phyloP scores from a whole-genome alignment of 2,113 vertebrate species.

The Ia io region DNA sequence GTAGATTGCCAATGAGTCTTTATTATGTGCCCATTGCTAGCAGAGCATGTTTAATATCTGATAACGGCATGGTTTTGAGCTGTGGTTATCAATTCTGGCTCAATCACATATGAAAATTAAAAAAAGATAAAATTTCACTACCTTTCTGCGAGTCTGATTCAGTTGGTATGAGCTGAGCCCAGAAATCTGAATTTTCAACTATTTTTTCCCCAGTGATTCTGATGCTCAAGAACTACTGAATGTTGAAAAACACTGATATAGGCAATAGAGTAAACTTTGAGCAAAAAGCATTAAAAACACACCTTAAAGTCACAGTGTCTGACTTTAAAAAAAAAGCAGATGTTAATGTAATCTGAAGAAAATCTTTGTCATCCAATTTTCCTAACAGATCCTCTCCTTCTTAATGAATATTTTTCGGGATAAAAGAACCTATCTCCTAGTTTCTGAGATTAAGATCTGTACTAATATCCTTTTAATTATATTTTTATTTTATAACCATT shows the following conservation, averaged over 20 bases:
- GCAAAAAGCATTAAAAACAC: neutral
- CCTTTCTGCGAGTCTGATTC: neutral
- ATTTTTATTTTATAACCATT: neutral
- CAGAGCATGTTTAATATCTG: neutral
- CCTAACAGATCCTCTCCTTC: neutral
- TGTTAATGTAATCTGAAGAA: neutral
- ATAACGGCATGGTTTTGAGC: neutral
- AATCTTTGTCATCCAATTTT: neutral
- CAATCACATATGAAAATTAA: neutral
- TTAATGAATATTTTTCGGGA: neutral
- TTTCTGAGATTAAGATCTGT: neutral
- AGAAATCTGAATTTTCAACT: neutral
- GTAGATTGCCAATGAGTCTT: neutral
- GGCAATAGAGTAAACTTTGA: neutral
- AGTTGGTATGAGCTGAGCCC: neutral
- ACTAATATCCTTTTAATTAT: neutral
- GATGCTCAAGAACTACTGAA: neutral
- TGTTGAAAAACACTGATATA: neutral
- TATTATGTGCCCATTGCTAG: neutral
- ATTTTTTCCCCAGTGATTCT: neutral
- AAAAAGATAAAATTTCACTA: neutral
- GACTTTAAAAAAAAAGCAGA: neutral
- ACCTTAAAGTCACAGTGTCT: neutral
- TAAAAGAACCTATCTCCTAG: neutral
- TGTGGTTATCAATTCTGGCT: neutral